Conservation (phyloP, 2,888 invertebrate species). For the Diadegma fenestrale region DNA sequence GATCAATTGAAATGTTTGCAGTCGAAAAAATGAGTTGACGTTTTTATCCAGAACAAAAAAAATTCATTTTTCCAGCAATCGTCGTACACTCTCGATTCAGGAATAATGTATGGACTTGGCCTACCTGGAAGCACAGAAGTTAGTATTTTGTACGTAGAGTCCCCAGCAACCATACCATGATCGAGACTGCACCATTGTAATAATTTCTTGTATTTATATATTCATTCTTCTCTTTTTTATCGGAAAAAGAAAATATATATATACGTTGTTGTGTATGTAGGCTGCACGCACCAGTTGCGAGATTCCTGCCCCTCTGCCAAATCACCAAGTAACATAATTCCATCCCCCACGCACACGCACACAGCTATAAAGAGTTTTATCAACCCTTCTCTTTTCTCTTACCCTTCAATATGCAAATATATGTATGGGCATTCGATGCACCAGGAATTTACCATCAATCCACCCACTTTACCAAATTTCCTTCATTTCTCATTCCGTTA, state of each 20-base stretch:
- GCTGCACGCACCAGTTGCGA: constrained; percentile 83
- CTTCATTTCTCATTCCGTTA: too few relatives aligned
- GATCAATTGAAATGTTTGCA: too few relatives aligned
- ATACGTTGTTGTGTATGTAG: constrained; percentile 73
- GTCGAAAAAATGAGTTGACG: too few relatives aligned
- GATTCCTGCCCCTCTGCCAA: constrained; percentile 81
- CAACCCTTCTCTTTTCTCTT: constrained; percentile 8
- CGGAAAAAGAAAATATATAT: constrained; percentile 71
- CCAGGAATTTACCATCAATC: constrained; percentile 6
- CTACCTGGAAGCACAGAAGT: constrained; percentile 85
- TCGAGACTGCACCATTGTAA: constrained; percentile 84
- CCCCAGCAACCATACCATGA: constrained; percentile 84
- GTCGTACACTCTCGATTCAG: constrained; percentile 72
- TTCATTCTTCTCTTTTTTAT: constrained; percentile 68
- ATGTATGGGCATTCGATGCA: background rate
- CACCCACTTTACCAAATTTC: background rate
- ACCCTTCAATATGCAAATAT: constrained; percentile 24
- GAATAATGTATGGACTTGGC: constrained; percentile 85
- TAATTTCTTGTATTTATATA: constrained; percentile 64
- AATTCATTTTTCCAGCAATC: constrained; percentile 23
- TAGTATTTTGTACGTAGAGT: constrained; percentile 84
- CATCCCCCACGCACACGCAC: constrained; percentile 67
- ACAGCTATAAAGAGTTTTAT: constrained; percentile 60
- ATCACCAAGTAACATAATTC: constrained; percentile 76
- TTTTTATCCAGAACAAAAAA: too few relatives aligned